phyloP scores from a whole-genome alignment of 2,797 vertebrate genomes.

The Paratrypauchen microcephalus region DNA sequence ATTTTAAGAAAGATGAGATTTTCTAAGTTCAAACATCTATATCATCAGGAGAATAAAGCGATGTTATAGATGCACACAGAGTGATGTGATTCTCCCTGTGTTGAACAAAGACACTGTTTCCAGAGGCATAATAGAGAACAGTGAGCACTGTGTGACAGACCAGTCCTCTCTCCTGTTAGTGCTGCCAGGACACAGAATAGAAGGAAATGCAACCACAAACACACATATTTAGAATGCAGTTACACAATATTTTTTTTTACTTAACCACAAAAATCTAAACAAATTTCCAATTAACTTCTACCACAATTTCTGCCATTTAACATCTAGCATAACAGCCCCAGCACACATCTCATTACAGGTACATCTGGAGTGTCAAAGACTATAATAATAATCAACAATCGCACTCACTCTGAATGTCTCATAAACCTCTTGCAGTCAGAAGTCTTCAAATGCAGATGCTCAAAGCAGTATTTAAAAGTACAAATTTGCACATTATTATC shows the following conservation, averaged over 20 bases:
- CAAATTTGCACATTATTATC: background rate
- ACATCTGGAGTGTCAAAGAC: conserved; percentile 31
- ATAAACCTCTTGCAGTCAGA: conserved; percentile 20
- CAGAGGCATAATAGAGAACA: conserved; percentile 63
- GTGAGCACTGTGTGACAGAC: conserved; percentile 67
- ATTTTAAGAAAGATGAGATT: background rate
- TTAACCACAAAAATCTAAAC: background rate
- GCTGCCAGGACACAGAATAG: conserved; percentile 68
- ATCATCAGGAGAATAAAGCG: background rate
- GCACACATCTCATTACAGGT: conserved; percentile 37
- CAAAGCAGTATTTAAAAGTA: conserved; percentile 16
- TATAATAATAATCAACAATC: conserved; percentile 21
- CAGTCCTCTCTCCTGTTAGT: conserved; percentile 59
- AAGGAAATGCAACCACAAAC: conserved; percentile 23
- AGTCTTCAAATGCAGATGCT: conserved; percentile 31
- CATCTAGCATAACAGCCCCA: conserved; percentile 55
- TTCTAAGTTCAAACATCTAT: background rate
- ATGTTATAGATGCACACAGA: conserved; percentile 36
- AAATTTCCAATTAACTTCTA: too few species aligned
- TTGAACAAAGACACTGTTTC: conserved; percentile 75
- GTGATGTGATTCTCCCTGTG: conserved; percentile 44
- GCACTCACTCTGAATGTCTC: conserved; percentile 21
- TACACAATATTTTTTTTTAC: background rate
- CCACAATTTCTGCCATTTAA: conserved; percentile 24
- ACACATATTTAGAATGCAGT: conserved; percentile 14